Evolutionary conservation across 2,888 invertebrate species (phyloP).

Genomic region (Cheilosia variabilis): DNA sequence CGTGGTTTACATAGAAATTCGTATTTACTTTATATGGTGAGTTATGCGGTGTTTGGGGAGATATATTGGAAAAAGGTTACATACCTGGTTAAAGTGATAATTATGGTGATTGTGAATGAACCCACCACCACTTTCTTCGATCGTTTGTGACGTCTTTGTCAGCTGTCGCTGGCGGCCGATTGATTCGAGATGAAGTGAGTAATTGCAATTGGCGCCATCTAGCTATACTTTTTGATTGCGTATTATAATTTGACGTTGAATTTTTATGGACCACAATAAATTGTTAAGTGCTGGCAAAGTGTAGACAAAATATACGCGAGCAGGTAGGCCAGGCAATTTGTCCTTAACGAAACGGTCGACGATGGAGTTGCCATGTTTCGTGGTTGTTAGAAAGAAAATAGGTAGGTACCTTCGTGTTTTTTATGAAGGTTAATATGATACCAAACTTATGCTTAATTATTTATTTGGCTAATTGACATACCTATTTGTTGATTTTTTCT

Average conservation of each 20-base stretch:
- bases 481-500: background rate
- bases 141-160: slow-evolving; percentile 11
- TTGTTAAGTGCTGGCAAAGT: background rate
- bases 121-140: slow-evolving; percentile 33
- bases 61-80: slow-evolving; percentile 30
- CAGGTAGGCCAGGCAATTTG: background rate
- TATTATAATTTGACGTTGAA: background rate
- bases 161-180: background rate
- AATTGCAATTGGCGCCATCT: slow-evolving; percentile 53
- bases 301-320: no score
- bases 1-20: slow-evolving; percentile 3
- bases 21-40: slow-evolving; percentile 17
- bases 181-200: background rate
- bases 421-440: no score
- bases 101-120: slow-evolving; percentile 10
- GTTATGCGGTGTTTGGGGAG: slow-evolving; percentile 24
- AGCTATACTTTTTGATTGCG: slow-evolving; percentile 5
- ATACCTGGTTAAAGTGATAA: slow-evolving; percentile 27
- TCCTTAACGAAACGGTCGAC: no score
- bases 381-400: no score
- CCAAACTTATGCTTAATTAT: no score
- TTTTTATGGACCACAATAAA: background rate
- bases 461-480: background rate
- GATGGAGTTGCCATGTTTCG: no score
- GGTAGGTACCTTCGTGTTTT: no score